Percentiles rank a stretch among this genome's conserved stretches.
Conservation (phyloP, 92 coral and sea anemone species). For the Heteractis magnifica region DNA sequence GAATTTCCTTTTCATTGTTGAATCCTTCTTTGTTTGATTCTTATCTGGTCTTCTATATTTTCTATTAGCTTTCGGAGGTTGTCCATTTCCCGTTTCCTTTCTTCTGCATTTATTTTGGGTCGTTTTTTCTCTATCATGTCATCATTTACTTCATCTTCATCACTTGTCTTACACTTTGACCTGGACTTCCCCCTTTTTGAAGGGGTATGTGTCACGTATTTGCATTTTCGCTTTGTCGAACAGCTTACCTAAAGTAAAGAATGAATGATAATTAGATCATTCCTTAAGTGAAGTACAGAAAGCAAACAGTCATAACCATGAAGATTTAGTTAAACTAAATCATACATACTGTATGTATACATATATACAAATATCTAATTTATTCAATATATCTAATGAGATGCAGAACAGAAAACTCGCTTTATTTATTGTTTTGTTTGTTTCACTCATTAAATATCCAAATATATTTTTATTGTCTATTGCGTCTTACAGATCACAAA, state of each 20-base stretch:
- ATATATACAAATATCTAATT: no score
- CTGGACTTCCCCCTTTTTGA: constrained; percentile 50
- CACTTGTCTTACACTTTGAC: constrained; percentile 20
- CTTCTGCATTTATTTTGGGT: constrained; percentile 47
- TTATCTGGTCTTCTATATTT: constrained; percentile 34
- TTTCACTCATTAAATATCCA: no score
- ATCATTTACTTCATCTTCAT: constrained; percentile 10
- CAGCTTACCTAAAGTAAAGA: constrained; percentile 46
- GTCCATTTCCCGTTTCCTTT: constrained; percentile 32
- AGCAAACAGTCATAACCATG: no score
- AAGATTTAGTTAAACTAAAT: no score
- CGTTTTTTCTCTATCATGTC: constrained; percentile 29
- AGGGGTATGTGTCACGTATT: constrained; percentile 33
- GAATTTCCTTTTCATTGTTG: constrained; percentile 38
- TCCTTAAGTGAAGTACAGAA: no score
- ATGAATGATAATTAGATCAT: neutral
- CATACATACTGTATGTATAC: no score
- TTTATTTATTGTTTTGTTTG: no score
- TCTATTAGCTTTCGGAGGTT: constrained; percentile 26
- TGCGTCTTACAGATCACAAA: no score
- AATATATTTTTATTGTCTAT: no score
- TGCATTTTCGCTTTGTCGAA: constrained; percentile 53
- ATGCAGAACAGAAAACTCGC: no score
- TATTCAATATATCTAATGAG: no score
- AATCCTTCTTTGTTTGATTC: constrained; percentile 41